Conservation (phyloP, 2,888 invertebrate genomes). For the Reticulitermes lucifugus region DNA sequence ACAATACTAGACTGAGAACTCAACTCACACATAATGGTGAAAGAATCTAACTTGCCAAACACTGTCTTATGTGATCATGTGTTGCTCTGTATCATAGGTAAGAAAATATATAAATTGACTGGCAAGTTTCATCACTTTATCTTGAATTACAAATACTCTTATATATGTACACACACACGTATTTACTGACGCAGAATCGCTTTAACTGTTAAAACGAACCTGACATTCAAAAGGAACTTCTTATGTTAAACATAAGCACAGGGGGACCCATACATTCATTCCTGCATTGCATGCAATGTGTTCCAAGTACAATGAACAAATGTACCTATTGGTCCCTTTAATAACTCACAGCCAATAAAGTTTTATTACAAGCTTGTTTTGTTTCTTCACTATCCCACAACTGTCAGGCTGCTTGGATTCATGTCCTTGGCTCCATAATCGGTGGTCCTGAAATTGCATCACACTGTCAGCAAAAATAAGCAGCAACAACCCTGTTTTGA, state of each 20-base stretch:
- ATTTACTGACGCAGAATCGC: neutral
- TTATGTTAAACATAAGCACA: neutral
- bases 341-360: constrained; percentile 40
- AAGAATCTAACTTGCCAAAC: neutral
- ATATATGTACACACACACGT: neutral
- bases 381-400: constrained; percentile 42
- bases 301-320: neutral
- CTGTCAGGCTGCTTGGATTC: constrained; percentile 48
- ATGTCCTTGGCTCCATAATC: constrained; percentile 49
- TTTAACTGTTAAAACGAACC: neutral
- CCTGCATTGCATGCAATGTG: neutral
- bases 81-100: neutral
- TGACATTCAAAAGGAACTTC: constrained; percentile 6
- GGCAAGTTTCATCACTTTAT: neutral
- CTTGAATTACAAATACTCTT: neutral
- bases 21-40: neutral
- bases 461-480: neutral
- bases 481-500: neutral
- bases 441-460: constrained; percentile 28
- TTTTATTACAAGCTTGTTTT: neutral
- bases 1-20: neutral
- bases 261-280: neutral
- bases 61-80: neutral
- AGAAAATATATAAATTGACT: neutral
- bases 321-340: constrained; percentile 43